Conservation (phyloP, 2,888 invertebrate genomes). For the Cyaniris semiargus region DNA sequence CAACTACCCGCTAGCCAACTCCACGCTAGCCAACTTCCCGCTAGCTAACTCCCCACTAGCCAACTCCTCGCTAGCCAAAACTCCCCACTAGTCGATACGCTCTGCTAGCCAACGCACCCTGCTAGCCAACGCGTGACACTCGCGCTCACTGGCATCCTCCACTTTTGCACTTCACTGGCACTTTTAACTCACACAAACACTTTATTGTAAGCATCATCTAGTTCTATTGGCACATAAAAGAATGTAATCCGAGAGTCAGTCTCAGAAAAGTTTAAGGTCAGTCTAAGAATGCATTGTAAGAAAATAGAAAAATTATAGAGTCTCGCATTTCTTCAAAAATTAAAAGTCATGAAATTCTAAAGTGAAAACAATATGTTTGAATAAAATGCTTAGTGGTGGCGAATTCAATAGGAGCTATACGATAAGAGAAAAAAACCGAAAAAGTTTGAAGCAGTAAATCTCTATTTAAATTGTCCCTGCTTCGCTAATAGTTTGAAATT, state of each 20-base stretch:
- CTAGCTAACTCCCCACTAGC: conserved; percentile 56
- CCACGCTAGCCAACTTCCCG: conserved; percentile 43
- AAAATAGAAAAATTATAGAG: conserved; percentile 6
- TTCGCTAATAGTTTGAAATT: neutral
- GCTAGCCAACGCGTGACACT: conserved; percentile 56
- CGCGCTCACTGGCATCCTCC: conserved; percentile 51
- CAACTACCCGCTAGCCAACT: neutral
- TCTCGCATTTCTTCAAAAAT: neutral
- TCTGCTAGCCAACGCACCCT: conserved; percentile 46
- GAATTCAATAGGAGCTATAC: conserved; percentile 18
- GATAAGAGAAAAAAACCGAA: neutral
- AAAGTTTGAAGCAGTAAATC: neutral
- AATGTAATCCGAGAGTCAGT: neutral
- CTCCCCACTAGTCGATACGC: conserved; percentile 69
- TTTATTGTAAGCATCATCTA: conserved; percentile 9
- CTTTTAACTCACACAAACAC: conserved; percentile 34
- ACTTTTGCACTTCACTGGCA: conserved; percentile 33
- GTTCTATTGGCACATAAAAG: conserved; percentile 1
- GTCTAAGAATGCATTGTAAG: neutral
- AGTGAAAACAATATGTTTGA: neutral
- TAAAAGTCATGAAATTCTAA: conserved; percentile 6
- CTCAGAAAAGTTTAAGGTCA: neutral
- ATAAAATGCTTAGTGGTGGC: neutral
- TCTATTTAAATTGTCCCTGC: neutral
- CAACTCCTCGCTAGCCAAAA: conserved; percentile 49